Percentiles rank a stretch among this genome's conserved stretches.
phyloP scores from a whole-genome alignment of 2,888 invertebrate species.

The Conomelus anceps region DNA sequence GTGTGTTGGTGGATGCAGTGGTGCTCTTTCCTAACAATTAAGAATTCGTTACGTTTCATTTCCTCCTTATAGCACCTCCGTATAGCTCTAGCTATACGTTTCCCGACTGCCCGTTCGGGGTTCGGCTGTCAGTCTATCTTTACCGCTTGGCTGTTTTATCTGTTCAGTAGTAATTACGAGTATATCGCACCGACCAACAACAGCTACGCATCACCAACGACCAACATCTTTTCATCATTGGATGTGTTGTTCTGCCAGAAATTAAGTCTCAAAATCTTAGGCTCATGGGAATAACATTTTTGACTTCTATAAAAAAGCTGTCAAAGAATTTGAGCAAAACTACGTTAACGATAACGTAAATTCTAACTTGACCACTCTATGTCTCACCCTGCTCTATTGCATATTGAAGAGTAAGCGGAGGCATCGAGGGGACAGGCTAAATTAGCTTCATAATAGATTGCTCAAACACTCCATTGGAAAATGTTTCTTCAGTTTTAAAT shows the following conservation, averaged over 20 bases:
- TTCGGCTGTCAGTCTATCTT: not conserved
- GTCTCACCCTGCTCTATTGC: no score
- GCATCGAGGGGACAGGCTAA: no score
- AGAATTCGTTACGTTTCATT: conserved; percentile 13
- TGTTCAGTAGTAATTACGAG: not conserved
- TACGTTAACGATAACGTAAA: no score
- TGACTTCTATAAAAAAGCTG: no score
- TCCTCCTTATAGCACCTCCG: not conserved
- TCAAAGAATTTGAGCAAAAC: no score
- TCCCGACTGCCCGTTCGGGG: no score
- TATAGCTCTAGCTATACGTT: not conserved
- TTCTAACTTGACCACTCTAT: no score
- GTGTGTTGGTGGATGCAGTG: not conserved
- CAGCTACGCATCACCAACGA: not conserved
- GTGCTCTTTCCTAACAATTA: not conserved
- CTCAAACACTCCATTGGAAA: no score
- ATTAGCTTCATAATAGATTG: no score
- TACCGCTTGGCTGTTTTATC: not conserved
- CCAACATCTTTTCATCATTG: not conserved
- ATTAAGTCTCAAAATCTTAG: not conserved
- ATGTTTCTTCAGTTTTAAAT: no score
- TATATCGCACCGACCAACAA: not conserved
- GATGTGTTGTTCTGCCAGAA: not conserved
- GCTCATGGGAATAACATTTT: no score
- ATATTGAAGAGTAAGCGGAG: no score